phyloP scores from a whole-genome alignment of 2,797 vertebrate genomes.

The Sebastes minor region DNA sequence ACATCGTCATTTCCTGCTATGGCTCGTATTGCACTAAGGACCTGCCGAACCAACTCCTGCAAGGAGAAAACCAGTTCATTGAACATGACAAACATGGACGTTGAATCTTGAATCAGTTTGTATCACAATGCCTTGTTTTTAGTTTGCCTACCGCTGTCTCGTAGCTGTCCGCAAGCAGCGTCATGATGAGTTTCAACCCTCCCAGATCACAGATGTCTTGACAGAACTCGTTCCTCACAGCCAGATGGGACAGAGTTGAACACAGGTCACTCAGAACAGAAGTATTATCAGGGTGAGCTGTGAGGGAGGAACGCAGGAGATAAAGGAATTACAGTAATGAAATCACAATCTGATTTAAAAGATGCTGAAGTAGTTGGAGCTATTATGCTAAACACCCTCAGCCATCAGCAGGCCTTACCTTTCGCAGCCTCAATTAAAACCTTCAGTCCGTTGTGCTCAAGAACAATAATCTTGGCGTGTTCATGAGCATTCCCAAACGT shows the following conservation, averaged over 20 bases:
- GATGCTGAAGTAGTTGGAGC: not conserved
- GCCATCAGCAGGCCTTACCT: slow-evolving; percentile 77
- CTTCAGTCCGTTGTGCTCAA: slow-evolving; percentile 88
- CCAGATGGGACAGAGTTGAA: slow-evolving; percentile 88
- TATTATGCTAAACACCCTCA: not conserved
- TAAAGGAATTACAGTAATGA: not conserved
- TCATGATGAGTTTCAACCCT: slow-evolving; percentile 89
- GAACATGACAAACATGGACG: not conserved
- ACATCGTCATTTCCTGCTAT: slow-evolving; percentile 95
- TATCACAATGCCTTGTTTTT: not conserved
- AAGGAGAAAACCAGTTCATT: not conserved
- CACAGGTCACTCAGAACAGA: slow-evolving; percentile 91
- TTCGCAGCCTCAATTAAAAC: slow-evolving; percentile 90
- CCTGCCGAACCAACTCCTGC: slow-evolving; percentile 93
- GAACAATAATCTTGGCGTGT: slow-evolving; percentile 92
- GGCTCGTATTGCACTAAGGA: slow-evolving; percentile 87
- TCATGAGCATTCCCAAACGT: slow-evolving; percentile 92
- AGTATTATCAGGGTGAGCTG: slow-evolving; percentile 84
- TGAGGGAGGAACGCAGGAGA: not conserved
- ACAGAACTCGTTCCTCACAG: slow-evolving; percentile 96
- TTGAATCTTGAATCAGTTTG: not conserved
- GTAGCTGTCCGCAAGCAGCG: slow-evolving; percentile 86
- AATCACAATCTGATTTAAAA: not conserved
- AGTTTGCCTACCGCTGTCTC: slow-evolving; percentile 85
- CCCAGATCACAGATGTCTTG: slow-evolving; percentile 95